Evolutionary conservation across 2,797 vertebrate species (phyloP).

Genomic region (Sarcoramphus papa): DNA sequence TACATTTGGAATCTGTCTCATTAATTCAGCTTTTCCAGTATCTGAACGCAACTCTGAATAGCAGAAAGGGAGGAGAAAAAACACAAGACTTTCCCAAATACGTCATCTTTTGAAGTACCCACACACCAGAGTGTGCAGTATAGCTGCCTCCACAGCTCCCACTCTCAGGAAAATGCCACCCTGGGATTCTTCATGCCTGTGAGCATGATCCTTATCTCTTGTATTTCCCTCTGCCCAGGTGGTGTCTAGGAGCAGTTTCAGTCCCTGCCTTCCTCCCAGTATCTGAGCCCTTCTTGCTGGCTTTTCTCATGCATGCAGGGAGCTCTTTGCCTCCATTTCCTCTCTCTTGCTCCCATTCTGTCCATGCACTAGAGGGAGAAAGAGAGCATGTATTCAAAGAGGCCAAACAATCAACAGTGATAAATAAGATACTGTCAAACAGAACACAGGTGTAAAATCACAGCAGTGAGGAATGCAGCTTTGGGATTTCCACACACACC

Average conservation of each 20-base stretch:
- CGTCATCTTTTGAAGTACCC: not conserved
- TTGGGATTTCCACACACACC: not conserved
- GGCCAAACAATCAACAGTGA: not conserved
- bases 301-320: not conserved
- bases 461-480: not conserved
- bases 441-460: not conserved
- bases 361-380: not conserved
- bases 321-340: not conserved
- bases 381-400: not conserved
- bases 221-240: not conserved
- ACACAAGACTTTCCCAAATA: not conserved
- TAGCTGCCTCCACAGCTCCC: not conserved
- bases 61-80: not conserved
- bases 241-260: not conserved
- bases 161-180: not conserved
- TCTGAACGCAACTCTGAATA: not conserved
- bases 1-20: not conserved
- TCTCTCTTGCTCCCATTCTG: not conserved
- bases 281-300: not conserved
- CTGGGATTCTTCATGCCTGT: not conserved
- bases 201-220: not conserved
- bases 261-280: not conserved
- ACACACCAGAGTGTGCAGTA: not conserved
- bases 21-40: not conserved
- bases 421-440: not conserved